phyloP scores from a whole-genome alignment of 2,797 vertebrate species.

The Sylvilagus floridanus region DNA sequence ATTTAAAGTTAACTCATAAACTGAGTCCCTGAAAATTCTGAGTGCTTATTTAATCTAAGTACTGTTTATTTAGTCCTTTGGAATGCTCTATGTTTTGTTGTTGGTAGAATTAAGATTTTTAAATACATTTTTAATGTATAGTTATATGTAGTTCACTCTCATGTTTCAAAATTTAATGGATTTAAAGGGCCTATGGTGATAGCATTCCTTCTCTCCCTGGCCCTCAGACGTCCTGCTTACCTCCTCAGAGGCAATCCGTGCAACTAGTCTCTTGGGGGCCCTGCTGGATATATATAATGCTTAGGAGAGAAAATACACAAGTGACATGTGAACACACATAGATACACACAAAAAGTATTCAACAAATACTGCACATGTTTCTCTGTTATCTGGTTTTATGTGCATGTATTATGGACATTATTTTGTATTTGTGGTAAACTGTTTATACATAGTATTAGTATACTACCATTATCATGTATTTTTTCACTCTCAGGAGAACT shows the following conservation, averaged over 20 bases:
- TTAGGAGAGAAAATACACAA: slow-evolving; percentile 25
- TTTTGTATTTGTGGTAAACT: neutral
- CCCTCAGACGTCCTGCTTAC: neutral
- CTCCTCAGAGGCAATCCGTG: neutral
- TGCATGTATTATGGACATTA: neutral
- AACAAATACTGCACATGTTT: neutral
- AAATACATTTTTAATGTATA: slow-evolving; percentile 2
- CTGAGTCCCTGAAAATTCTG: neutral
- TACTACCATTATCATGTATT: neutral
- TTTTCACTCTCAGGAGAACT: neutral
- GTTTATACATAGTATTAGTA: neutral
- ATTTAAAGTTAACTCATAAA: neutral
- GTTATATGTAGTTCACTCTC: neutral
- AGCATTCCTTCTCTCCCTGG: neutral
- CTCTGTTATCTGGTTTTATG: neutral
- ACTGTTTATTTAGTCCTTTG: neutral
- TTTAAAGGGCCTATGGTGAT: slow-evolving; percentile 10
- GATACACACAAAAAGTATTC: neutral
- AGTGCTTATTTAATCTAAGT: neutral
- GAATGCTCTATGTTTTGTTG: neutral
- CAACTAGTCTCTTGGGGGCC: neutral
- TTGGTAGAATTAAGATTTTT: slow-evolving; percentile 17
- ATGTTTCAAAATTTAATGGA: slow-evolving; percentile 37
- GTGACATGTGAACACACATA: neutral
- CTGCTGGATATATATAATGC: slow-evolving; percentile 35